Evolutionary conservation across 1,140 invertebrate genomes (phyloP).

Genomic region (Pseudachorutes palmiensis): DNA sequence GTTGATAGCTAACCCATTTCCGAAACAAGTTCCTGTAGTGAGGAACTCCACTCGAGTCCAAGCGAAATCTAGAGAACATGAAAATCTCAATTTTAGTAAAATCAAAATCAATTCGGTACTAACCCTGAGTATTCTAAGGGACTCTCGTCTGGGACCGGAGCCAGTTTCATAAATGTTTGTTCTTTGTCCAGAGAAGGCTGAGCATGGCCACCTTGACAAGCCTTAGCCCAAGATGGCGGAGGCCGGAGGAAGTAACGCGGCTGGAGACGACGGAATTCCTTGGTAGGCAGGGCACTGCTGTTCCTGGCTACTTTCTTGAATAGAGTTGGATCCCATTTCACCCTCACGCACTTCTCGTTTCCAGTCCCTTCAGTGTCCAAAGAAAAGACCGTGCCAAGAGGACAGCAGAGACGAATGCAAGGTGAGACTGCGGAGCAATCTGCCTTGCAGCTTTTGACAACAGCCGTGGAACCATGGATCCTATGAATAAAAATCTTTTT

Average conservation of each 20-base stretch:
- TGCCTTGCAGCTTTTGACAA: not conserved
- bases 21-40: not conserved
- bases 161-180: not conserved
- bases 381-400: not conserved
- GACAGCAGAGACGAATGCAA: slow-evolving; percentile 4
- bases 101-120: not conserved
- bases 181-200: not conserved
- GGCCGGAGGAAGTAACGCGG: not conserved
- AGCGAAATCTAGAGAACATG: not conserved
- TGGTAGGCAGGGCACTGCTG: not conserved
- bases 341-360: not conserved
- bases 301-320: not conserved
- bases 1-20: too few species aligned
- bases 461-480: not conserved
- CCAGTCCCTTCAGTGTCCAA: not conserved
- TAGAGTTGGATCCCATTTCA: not conserved
- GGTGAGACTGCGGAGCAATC: not conserved
- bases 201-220: not conserved
- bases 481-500: not conserved
- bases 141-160: not conserved
- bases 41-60: not conserved
- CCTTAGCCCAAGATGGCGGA: not conserved
- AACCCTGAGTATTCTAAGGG: not conserved
- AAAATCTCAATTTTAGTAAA: not conserved
- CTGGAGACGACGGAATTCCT: not conserved